Evolutionary conservation across 2,797 vertebrate species (phyloP).

Genomic region (Sebastes taczanowskii): DNA sequence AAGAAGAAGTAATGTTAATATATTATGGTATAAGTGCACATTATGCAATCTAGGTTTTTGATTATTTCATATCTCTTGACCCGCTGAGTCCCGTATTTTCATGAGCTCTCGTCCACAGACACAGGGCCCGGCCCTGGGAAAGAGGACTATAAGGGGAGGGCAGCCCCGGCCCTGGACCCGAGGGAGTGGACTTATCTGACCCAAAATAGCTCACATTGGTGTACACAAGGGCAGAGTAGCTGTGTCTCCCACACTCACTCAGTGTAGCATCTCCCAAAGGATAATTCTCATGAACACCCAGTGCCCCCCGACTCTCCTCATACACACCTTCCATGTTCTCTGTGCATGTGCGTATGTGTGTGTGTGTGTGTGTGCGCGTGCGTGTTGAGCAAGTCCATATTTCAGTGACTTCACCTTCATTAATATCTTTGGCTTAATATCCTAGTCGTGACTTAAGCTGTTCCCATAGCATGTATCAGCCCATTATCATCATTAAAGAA

Average conservation of each 20-base stretch:
- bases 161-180: constrained; percentile 52
- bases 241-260: constrained; percentile 66
- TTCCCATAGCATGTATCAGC: constrained; percentile 58
- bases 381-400: constrained; percentile 37
- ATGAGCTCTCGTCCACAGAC: constrained; percentile 26
- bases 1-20: constrained; percentile 86
- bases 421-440: constrained; percentile 43
- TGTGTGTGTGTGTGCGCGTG: constrained; percentile 16
- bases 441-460: constrained; percentile 34
- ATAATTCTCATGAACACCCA: constrained; percentile 58
- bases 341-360: constrained; percentile 8
- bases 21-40: constrained; percentile 92
- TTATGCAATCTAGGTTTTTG: constrained; percentile 90
- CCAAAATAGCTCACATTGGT: constrained; percentile 73
- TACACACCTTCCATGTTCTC: constrained; percentile 40
- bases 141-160: constrained; percentile 16
- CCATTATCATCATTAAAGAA: constrained; percentile 71
- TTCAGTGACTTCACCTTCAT: constrained; percentile 53
- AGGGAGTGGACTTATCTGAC: constrained; percentile 68
- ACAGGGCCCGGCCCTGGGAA: constrained; percentile 15
- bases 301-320: constrained; percentile 44
- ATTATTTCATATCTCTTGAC: constrained; percentile 69
- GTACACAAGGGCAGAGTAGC: constrained; percentile 74
- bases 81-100: constrained; percentile 68
- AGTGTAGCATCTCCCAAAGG: constrained; percentile 81